These are phyloP conservation scores for Todiramphus chloris DNA, from an alignment of 2,113 vertebrate species.

Conservation along the genomic window DNA sequence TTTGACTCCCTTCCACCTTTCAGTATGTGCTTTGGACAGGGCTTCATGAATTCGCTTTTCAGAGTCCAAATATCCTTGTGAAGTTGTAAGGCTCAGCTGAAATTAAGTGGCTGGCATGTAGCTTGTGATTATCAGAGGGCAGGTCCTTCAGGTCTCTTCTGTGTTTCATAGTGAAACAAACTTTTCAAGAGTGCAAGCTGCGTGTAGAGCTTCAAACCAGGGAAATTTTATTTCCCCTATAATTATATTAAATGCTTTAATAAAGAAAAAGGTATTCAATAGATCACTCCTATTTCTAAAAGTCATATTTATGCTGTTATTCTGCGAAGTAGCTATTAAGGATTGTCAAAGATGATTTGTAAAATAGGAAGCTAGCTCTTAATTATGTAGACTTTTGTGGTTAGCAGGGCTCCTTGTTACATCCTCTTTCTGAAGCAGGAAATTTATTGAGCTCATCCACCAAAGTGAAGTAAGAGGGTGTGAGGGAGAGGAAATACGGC, in stretches of 20 bases:
- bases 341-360: slow-evolving; percentile 10
- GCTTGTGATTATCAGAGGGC: background rate
- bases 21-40: background rate
- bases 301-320: slow-evolving; percentile 4
- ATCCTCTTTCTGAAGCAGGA: background rate
- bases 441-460: background rate
- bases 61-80: background rate
- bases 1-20: background rate
- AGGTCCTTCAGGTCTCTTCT: background rate
- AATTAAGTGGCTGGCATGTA: background rate
- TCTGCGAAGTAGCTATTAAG: slow-evolving; percentile 16
- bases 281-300: background rate
- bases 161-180: background rate
- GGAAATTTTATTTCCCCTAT: background rate
- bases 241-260: background rate
- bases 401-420: background rate
- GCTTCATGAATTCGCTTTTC: background rate
- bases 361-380: background rate
- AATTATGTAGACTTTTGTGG: background rate
- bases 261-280: slow-evolving; percentile 5
- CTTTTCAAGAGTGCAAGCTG: background rate
- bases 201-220: rapidly evolving
- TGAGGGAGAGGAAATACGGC: background rate
- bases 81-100: rapidly evolving
- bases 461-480: background rate